Evolutionary conservation across 2,888 invertebrate species (phyloP).

Genomic region (Dasysyrphus albostriatus): DNA sequence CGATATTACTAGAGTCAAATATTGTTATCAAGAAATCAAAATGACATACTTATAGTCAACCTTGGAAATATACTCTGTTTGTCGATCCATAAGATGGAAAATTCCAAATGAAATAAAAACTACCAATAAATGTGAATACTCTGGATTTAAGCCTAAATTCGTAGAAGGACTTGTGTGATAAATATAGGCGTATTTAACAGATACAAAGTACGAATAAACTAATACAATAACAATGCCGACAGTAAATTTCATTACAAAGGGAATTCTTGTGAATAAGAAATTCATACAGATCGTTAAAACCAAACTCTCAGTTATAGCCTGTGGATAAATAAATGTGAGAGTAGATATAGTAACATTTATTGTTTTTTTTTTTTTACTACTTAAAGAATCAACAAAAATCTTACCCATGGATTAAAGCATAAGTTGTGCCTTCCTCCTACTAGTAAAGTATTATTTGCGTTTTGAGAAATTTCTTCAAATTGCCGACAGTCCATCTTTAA

Average conservation of each 20-base stretch:
- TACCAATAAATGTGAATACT: constrained; percentile 89
- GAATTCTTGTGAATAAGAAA: constrained; percentile 93
- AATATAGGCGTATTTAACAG: constrained; percentile 85
- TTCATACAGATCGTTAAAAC: constrained; percentile 87
- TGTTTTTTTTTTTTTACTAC: background rate
- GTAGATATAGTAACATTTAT: background rate
- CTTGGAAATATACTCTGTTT: constrained; percentile 94
- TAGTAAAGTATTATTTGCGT: constrained; percentile 47
- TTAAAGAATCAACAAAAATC: background rate
- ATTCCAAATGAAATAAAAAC: constrained; percentile 90
- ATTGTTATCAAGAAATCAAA: background rate
- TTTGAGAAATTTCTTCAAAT: constrained; percentile 46
- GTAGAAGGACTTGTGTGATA: constrained; percentile 88
- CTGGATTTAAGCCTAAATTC: constrained; percentile 88
- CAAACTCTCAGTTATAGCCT: constrained; percentile 85
- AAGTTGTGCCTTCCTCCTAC: constrained; percentile 76
- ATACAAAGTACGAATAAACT: constrained; percentile 89
- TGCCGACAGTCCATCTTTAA: constrained; percentile 78
- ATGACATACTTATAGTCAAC: constrained; percentile 89
- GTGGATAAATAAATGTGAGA: background rate
- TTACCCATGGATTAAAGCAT: constrained; percentile 83
- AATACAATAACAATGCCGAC: constrained; percentile 87
- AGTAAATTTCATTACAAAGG: constrained; percentile 91
- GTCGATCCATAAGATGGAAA: constrained; percentile 93
- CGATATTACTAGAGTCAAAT: background rate